Evolutionary conservation across 2,797 vertebrate species (phyloP).

Genomic region (Danio albolineatus): DNA sequence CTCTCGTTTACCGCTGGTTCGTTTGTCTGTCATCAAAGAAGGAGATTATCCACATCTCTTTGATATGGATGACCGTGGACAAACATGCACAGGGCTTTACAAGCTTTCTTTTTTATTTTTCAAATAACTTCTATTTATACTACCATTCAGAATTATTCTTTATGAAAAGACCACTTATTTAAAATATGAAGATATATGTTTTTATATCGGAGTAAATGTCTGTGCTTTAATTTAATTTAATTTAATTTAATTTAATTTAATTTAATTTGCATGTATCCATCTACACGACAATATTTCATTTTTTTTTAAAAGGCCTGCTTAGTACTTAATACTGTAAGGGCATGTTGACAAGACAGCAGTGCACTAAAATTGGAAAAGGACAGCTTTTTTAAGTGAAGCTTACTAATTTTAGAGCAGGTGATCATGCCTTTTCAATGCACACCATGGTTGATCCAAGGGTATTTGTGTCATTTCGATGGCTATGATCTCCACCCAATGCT

Average conservation of each 20-base stretch:
- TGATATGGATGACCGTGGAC: slow-evolving; percentile 41
- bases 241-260: no score
- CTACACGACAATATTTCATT: no score
- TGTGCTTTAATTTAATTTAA: no score
- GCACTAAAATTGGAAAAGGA: no score
- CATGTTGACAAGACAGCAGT: no score
- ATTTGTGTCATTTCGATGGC: neutral
- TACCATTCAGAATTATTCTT: neutral
- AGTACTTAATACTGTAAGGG: no score
- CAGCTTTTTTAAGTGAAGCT: neutral
- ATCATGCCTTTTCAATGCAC: slow-evolving; percentile 7
- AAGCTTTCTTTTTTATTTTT: neutral
- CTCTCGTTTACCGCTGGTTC: slow-evolving; percentile 35
- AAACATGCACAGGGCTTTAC: slow-evolving; percentile 13
- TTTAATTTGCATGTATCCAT: no score
- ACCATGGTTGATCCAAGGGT: neutral
- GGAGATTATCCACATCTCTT: slow-evolving; percentile 46
- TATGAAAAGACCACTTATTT: no score
- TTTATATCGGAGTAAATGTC: no score
- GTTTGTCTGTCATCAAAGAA: slow-evolving; percentile 40
- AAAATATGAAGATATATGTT: no score
- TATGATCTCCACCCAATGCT: slow-evolving; percentile 23
- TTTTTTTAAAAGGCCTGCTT: no score
- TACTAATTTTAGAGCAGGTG: neutral
- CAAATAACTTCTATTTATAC: neutral